phyloP scores from a whole-genome alignment of 2,113 vertebrate genomes.

The Aegotheles bennettii region DNA sequence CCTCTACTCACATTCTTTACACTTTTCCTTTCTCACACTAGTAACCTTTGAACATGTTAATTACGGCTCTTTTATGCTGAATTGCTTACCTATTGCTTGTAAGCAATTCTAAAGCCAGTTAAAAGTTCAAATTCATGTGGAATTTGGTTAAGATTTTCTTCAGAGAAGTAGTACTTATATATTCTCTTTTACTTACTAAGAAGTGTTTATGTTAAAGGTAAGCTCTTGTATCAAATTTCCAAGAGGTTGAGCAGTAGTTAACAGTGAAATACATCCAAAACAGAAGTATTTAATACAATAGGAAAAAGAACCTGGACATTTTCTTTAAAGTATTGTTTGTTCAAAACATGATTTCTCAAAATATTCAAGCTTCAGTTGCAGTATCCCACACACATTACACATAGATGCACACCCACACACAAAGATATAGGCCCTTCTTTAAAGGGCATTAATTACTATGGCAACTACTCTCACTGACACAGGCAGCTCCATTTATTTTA shows the following conservation, averaged over 20 bases:
- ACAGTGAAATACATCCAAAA: neutral
- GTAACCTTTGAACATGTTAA: neutral
- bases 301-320: neutral
- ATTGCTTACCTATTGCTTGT: neutral
- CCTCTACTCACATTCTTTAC: neutral
- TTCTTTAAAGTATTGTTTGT: neutral
- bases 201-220: neutral
- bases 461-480: neutral
- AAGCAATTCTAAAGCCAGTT: neutral
- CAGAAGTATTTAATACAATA: neutral
- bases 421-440: neutral
- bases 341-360: neutral
- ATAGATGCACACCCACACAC: conserved; percentile 3
- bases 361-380: neutral
- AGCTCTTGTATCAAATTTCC: neutral
- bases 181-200: neutral
- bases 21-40: neutral
- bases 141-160: neutral
- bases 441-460: conserved; percentile 59
- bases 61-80: neutral
- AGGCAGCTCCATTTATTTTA: neutral
- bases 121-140: neutral
- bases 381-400: neutral
- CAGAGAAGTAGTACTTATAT: neutral
- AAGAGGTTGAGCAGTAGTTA: neutral